Percentiles rank a stretch among this genome's conserved stretches.
Evolutionary conservation across 64 coral and sea anemone genomes (phyloP).

Genomic region (Platygyra sinensis): DNA sequence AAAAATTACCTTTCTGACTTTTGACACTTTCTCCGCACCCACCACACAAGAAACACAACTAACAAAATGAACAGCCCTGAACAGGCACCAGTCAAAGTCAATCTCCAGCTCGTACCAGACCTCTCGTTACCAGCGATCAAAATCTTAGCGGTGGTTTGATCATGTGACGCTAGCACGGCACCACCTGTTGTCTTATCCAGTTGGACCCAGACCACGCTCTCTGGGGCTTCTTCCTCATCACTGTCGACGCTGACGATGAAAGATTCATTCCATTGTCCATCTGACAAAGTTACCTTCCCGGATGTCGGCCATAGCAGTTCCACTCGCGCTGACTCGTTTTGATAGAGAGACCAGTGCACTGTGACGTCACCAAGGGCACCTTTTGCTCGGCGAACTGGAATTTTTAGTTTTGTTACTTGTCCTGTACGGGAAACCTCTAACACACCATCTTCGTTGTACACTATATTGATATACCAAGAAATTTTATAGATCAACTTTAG

Average conservation of each 20-base stretch:
- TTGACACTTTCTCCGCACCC: not conserved
- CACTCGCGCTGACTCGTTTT: conserved; percentile 41
- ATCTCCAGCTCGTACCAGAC: not conserved
- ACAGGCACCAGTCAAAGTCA: conserved; percentile 48
- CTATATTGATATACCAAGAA: conserved; percentile 18
- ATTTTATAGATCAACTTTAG: not conserved
- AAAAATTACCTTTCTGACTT: not conserved
- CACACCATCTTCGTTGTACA: conserved; percentile 63
- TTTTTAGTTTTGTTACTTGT: conserved; percentile 61
- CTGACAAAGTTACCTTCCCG: conserved; percentile 49
- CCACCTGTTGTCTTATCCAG: conserved; percentile 54
- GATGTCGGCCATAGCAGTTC: conserved; percentile 71
- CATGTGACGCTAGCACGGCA: conserved; percentile 65
- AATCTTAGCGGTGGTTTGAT: conserved; percentile 61
- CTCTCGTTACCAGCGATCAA: conserved; percentile 23
- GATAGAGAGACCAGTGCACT: conserved; percentile 67
- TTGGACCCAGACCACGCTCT: conserved; percentile 39
- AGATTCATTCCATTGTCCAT: conserved; percentile 83
- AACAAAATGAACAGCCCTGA: conserved; percentile 1
- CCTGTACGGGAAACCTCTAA: conserved; percentile 39
- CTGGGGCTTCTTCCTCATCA: conserved; percentile 31
- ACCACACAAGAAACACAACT: not conserved
- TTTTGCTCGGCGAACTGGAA: conserved; percentile 76
- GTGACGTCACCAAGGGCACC: conserved; percentile 71
- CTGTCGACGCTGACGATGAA: conserved; percentile 43